These are phyloP conservation scores for Onychomys leucogaster DNA, from an alignment of 2,797 vertebrate genomes.

Conservation along the genomic window DNA sequence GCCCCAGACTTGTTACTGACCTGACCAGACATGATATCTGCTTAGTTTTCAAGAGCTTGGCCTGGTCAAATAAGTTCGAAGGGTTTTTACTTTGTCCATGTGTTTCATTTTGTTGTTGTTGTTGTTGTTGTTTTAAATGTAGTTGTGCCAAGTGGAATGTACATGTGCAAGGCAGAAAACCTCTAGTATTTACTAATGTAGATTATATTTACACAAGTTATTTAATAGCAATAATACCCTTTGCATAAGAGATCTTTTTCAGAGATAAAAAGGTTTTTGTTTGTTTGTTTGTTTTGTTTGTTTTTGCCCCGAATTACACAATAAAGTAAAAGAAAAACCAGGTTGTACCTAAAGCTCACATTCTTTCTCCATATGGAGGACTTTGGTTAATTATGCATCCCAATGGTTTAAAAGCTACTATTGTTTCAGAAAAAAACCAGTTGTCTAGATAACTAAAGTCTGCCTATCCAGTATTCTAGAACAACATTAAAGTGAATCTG, in stretches of 20 bases:
- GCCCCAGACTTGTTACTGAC: neutral
- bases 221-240: neutral
- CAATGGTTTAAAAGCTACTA: neutral
- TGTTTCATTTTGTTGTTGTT: neutral
- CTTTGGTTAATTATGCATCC: neutral
- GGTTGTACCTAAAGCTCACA: neutral
- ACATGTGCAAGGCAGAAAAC: neutral
- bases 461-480: neutral
- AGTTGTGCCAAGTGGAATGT: neutral
- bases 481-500: neutral
- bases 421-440: neutral
- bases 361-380: neutral
- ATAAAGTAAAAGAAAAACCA: neutral
- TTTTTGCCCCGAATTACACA: neutral
- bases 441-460: neutral
- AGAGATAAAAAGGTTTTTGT: neutral
- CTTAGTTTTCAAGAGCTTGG: neutral
- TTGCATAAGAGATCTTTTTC: neutral
- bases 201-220: neutral
- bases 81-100: neutral
- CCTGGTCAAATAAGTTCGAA: neutral
- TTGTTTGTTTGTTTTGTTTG: no score
- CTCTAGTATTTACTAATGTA: neutral
- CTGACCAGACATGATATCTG: slow-evolving; percentile 1
- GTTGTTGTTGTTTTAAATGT: no score